Evolutionary conservation across 2,888 invertebrate genomes (phyloP).

Genomic region (Synanthedon vespiformis): DNA sequence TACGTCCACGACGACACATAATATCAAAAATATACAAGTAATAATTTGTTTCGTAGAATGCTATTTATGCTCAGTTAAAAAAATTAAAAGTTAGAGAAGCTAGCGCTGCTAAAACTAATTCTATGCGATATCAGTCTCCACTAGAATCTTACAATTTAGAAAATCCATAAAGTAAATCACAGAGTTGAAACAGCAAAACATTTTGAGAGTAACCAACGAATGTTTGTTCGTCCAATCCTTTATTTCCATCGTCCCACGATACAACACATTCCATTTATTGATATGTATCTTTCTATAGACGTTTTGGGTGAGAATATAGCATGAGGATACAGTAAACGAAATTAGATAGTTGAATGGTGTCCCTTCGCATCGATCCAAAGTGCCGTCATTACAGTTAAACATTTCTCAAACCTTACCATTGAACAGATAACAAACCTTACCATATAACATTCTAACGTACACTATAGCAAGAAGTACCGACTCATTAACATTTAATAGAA

Average conservation of each 20-base stretch:
- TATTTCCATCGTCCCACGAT: slow-evolving; percentile 42
- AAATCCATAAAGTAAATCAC: slow-evolving; percentile 69
- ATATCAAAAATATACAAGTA: slow-evolving; percentile 51
- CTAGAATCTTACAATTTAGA: slow-evolving; percentile 69
- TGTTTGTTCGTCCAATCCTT: slow-evolving; percentile 34
- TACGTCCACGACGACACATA: slow-evolving; percentile 40
- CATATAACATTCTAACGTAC: slow-evolving; percentile 51
- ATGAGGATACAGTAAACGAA: slow-evolving; percentile 39
- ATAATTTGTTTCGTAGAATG: slow-evolving; percentile 26
- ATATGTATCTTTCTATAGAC: slow-evolving; percentile 67
- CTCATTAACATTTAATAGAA: slow-evolving; percentile 31
- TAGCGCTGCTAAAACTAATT: slow-evolving; percentile 69
- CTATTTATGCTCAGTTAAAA: slow-evolving; percentile 46
- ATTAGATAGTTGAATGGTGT: slow-evolving; percentile 46
- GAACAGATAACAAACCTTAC: slow-evolving; percentile 52
- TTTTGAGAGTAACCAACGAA: slow-evolving; percentile 49
- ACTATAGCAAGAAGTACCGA: slow-evolving; percentile 47
- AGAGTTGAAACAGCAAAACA: slow-evolving; percentile 66
- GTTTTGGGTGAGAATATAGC: slow-evolving; percentile 37
- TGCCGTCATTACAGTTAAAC: slow-evolving; percentile 46
- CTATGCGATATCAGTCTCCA: slow-evolving; percentile 71
- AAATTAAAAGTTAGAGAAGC: slow-evolving; percentile 62
- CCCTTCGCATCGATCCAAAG: slow-evolving; percentile 60
- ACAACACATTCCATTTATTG: slow-evolving; percentile 51
- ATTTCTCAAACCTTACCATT: slow-evolving; percentile 50